Conservation (phyloP, 2,113 vertebrate genomes). For the Cisticola juncidis region DNA sequence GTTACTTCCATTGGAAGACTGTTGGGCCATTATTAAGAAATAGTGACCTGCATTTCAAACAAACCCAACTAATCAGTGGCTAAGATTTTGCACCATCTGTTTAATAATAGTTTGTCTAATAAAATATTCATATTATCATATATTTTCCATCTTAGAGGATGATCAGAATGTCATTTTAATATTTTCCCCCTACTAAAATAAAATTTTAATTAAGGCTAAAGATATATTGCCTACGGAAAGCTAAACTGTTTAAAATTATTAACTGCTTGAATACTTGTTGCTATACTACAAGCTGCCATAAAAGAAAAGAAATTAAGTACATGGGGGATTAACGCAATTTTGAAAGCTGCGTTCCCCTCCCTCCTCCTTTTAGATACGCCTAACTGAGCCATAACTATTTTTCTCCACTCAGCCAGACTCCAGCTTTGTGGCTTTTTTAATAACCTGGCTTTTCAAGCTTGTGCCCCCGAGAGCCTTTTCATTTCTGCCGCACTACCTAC, state of each 20-base stretch:
- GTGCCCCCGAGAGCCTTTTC: constrained; percentile 87
- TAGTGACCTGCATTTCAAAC: constrained; percentile 36
- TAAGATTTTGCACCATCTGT: constrained; percentile 42
- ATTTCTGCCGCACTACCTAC: constrained; percentile 83
- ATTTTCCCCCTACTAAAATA: constrained; percentile 70
- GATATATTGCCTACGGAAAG: constrained; percentile 76
- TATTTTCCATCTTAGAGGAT: constrained; percentile 65
- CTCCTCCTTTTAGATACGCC: constrained; percentile 86
- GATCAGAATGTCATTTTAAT: constrained; percentile 75
- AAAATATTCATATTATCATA: constrained; percentile 78
- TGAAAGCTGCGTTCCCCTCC: constrained; percentile 82
- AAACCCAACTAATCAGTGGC: neutral
- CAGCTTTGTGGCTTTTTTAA: constrained; percentile 95
- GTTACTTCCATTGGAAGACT: neutral
- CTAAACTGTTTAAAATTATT: constrained; percentile 82
- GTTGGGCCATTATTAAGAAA: constrained; percentile 33
- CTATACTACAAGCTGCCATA: constrained; percentile 81
- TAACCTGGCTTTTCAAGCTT: constrained; percentile 91
- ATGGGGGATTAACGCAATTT: constrained; percentile 90
- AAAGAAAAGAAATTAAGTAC: constrained; percentile 91
- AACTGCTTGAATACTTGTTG: constrained; percentile 82
- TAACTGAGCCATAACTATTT: constrained; percentile 89
- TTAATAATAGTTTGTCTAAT: constrained; percentile 74
- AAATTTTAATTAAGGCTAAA: constrained; percentile 80
- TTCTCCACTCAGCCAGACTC: constrained; percentile 88